These are phyloP conservation scores for Gila robusta DNA, from an alignment of 2,797 vertebrate species.

Conservation along the genomic window DNA sequence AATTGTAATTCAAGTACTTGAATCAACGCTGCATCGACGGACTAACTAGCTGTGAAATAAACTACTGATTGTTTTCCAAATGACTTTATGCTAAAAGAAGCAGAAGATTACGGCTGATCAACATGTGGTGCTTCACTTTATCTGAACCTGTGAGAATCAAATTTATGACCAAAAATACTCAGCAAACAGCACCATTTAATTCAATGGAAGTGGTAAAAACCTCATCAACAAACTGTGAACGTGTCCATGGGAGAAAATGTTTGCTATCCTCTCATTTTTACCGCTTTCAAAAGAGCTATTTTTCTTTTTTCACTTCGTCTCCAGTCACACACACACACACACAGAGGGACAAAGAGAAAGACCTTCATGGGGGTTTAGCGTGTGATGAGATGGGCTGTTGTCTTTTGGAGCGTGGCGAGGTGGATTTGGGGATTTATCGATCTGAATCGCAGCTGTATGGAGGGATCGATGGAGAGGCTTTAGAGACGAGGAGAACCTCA, in stretches of 20 bases:
- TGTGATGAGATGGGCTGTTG: slow-evolving; percentile 77
- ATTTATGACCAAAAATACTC: neutral
- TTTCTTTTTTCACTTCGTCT: neutral
- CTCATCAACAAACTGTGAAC: neutral
- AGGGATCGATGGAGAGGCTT: slow-evolving; percentile 78
- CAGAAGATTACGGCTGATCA: slow-evolving; percentile 8
- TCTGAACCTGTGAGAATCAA: slow-evolving; percentile 8
- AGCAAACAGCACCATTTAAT: neutral
- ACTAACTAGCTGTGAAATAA: slow-evolving; percentile 51
- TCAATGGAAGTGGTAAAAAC: neutral
- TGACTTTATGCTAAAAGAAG: slow-evolving; percentile 30
- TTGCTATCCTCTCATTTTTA: neutral
- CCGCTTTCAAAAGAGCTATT: neutral
- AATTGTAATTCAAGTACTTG: slow-evolving; percentile 20
- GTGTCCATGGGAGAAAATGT: neutral
- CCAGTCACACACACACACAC: neutral
- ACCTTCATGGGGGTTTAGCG: slow-evolving; percentile 76
- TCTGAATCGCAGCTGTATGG: slow-evolving; percentile 72
- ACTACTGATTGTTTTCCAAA: slow-evolving; percentile 35
- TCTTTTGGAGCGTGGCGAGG: slow-evolving; percentile 70
- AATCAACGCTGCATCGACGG: slow-evolving; percentile 16
- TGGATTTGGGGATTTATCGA: slow-evolving; percentile 83
- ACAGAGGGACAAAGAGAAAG: slow-evolving; percentile 43
- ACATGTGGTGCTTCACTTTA: slow-evolving; percentile 12
- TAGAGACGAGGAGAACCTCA: slow-evolving; percentile 72